phyloP scores from a whole-genome alignment of 2,888 invertebrate species.

The Buathra laborator region DNA sequence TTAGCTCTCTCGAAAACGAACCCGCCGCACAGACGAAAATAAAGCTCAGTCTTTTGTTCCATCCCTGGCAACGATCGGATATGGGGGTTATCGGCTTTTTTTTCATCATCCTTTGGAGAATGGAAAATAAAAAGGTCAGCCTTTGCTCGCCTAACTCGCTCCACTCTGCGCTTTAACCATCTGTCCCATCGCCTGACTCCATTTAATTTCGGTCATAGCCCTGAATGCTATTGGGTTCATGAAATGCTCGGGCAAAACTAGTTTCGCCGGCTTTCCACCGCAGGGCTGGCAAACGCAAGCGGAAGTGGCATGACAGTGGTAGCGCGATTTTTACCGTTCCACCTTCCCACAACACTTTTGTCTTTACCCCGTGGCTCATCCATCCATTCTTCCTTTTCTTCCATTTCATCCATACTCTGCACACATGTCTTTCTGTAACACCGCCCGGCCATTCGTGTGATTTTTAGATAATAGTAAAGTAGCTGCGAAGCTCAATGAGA shows the following conservation, averaged over 20 bases:
- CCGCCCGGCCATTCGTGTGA: constrained; percentile 32
- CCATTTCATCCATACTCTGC: neutral
- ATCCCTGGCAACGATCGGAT: constrained; percentile 63
- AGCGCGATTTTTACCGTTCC: constrained; percentile 35
- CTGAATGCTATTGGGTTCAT: constrained; percentile 57
- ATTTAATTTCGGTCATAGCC: constrained; percentile 40
- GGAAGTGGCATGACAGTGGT: constrained; percentile 12
- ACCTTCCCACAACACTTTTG: constrained; percentile 39
- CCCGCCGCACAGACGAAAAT: constrained; percentile 44
- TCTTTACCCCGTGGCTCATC: constrained; percentile 24
- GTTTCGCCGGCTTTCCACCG: constrained; percentile 53
- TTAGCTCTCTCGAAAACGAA: constrained; percentile 17
- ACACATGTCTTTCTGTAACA: neutral
- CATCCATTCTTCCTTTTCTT: constrained; percentile 8
- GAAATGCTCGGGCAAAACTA: constrained; percentile 60
- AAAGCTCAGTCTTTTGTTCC: constrained; percentile 64
- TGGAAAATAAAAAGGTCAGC: constrained; percentile 64
- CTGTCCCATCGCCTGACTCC: constrained; percentile 20
- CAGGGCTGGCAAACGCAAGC: constrained; percentile 25
- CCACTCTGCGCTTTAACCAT: neutral
- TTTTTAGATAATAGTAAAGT: constrained; percentile 50
- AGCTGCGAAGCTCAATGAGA: neutral
- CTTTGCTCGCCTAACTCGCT: constrained; percentile 39
- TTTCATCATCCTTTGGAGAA: constrained; percentile 44
- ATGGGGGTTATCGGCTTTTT: constrained; percentile 60